Evolutionary conservation across 2,888 invertebrate genomes (phyloP).

Genomic region (Chymomyza amoena): DNA sequence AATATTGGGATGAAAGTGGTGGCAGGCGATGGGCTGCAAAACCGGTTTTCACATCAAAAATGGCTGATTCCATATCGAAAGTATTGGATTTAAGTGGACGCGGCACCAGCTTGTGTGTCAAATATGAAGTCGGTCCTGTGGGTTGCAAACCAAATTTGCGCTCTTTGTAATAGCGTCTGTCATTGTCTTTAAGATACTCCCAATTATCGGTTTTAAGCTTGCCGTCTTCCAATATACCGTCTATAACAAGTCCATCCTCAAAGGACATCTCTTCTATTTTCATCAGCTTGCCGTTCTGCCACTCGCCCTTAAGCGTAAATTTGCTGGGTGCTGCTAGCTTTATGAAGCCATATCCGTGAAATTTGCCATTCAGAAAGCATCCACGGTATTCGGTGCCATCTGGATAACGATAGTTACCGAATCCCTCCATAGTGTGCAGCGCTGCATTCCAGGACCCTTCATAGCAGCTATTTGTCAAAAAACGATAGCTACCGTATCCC

Average conservation of each 20-base stretch:
- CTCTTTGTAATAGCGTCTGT: slow-evolving; percentile 81
- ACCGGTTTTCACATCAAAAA: slow-evolving; percentile 81
- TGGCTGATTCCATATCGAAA: slow-evolving; percentile 88
- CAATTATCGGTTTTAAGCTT: slow-evolving; percentile 80
- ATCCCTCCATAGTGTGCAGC: slow-evolving; percentile 81
- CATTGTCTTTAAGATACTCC: slow-evolving; percentile 84
- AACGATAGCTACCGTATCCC: no score
- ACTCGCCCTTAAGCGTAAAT: no score
- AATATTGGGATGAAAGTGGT: slow-evolving; percentile 40
- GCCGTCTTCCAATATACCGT: slow-evolving; percentile 40
- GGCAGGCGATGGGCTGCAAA: slow-evolving; percentile 44
- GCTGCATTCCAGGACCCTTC: slow-evolving; percentile 81
- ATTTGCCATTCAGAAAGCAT: no score
- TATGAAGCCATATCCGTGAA: no score
- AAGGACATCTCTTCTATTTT: no score
- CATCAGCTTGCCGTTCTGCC: no score
- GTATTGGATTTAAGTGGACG: slow-evolving; percentile 82
- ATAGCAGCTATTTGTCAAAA: slow-evolving; percentile 81
- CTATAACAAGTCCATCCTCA: slow-evolving; percentile 79
- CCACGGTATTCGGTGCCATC: no score
- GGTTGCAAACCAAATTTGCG: slow-evolving; percentile 82
- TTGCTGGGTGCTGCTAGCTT: no score
- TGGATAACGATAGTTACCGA: no score
- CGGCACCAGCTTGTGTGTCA: no score
- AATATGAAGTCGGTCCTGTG: slow-evolving; percentile 81